Conservation (phyloP, 2,888 invertebrate genomes). For the Girardia tigrina region DNA sequence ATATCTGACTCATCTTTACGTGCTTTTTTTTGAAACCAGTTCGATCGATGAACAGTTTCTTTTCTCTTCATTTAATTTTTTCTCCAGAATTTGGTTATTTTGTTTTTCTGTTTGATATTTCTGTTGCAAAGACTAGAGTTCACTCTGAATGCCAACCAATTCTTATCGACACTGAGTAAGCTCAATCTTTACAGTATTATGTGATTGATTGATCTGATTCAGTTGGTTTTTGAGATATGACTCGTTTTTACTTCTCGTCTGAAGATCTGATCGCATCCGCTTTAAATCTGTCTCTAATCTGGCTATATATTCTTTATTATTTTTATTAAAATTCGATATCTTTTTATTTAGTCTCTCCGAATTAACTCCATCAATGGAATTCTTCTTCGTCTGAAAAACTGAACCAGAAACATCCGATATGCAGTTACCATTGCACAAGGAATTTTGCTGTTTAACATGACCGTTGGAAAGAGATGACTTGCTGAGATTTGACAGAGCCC, state of each 20-base stretch:
- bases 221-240: slow-evolving; percentile 63
- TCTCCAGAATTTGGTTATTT: slow-evolving; percentile 62
- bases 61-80: slow-evolving; percentile 70
- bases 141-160: slow-evolving; percentile 71
- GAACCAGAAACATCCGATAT: background rate
- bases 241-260: slow-evolving; percentile 60
- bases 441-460: slow-evolving; percentile 15
- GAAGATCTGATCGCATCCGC: slow-evolving; percentile 61
- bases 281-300: slow-evolving; percentile 62
- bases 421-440: background rate
- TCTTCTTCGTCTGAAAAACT: background rate
- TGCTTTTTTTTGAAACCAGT: slow-evolving; percentile 61
- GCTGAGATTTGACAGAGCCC: background rate
- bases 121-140: slow-evolving; percentile 62
- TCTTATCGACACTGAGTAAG: slow-evolving; percentile 67
- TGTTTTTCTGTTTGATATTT: slow-evolving; percentile 67
- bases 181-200: slow-evolving; percentile 61
- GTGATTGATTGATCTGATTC: slow-evolving; percentile 57
- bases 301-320: slow-evolving; percentile 8
- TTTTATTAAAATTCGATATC: background rate
- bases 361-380: background rate
- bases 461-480: slow-evolving; percentile 8
- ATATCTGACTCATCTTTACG: slow-evolving; percentile 56
- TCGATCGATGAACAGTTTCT: slow-evolving; percentile 64
- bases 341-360: background rate